Percentiles rank a stretch among this genome's conserved stretches.
Evolutionary conservation across 2,888 invertebrate species (phyloP).

Genomic region (Chymomyza fuscimana): DNA sequence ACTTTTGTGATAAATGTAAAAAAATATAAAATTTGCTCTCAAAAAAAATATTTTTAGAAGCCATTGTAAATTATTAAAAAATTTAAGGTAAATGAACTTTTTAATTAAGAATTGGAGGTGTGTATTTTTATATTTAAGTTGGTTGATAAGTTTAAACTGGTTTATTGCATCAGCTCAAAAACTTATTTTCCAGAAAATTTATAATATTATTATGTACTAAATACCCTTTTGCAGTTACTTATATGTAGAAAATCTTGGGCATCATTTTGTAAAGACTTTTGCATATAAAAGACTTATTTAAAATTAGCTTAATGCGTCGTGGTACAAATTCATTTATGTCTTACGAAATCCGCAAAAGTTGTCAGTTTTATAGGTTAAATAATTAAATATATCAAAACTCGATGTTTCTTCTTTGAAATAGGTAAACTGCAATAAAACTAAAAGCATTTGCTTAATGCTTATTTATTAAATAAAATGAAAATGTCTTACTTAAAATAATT

Average conservation of each 20-base stretch:
- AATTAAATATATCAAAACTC: no score
- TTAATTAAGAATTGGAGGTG: neutral
- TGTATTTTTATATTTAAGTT: neutral
- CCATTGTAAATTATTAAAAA: slow-evolving; percentile 26
- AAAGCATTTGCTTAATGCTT: no score
- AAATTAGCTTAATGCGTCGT: neutral
- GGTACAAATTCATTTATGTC: neutral
- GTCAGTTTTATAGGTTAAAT: neutral
- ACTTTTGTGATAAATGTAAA: slow-evolving; percentile 7
- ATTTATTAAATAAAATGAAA: no score
- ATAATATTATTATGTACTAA: neutral
- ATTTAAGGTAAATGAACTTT: slow-evolving; percentile 14
- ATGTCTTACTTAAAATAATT: no score
- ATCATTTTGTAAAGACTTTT: neutral
- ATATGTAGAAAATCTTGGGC: neutral
- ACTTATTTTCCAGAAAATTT: neutral
- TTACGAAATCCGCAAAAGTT: neutral
- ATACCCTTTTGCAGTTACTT: neutral
- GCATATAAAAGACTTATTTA: neutral
- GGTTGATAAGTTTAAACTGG: slow-evolving; percentile 6
- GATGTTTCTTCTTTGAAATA: no score
- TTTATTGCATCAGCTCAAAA: slow-evolving; percentile 11
- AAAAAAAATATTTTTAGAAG: slow-evolving; percentile 10
- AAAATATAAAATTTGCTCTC: neutral
- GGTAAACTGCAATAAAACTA: no score